Conservation (phyloP, 1,140 invertebrate genomes). For the Bradysia coprophila region DNA sequence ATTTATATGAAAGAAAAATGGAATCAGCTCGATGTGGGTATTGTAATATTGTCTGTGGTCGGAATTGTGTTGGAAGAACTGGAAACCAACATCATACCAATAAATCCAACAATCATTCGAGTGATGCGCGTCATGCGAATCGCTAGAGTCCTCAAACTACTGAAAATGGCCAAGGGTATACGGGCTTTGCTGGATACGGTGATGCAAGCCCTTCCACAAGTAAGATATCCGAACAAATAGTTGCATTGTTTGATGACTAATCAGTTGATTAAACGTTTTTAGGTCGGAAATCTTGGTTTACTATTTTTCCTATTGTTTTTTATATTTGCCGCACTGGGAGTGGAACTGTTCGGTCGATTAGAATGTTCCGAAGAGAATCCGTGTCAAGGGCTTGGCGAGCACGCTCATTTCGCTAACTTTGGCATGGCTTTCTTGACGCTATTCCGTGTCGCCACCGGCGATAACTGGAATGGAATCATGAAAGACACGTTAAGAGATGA, state of each 20-base stretch:
- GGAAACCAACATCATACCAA: slow-evolving; percentile 91
- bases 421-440: slow-evolving; percentile 99
- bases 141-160: slow-evolving; percentile 88
- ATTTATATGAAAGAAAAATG: slow-evolving; percentile 95
- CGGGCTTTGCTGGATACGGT: slow-evolving; percentile 94
- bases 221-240: neutral
- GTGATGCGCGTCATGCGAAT: slow-evolving; percentile 97
- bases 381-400: slow-evolving; percentile 95
- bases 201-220: slow-evolving; percentile 95
- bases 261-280: neutral
- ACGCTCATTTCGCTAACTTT: slow-evolving; percentile 98
- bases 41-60: slow-evolving; percentile 91
- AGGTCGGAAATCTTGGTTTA: slow-evolving; percentile 90
- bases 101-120: slow-evolving; percentile 96
- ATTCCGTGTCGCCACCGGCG: slow-evolving; percentile 96
- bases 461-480: slow-evolving; percentile 99
- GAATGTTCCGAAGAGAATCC: slow-evolving; percentile 92
- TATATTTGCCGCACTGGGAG: slow-evolving; percentile 97
- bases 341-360: slow-evolving; percentile 92
- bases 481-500: slow-evolving; percentile 96
- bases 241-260: too few species aligned
- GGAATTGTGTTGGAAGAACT: slow-evolving; percentile 97
- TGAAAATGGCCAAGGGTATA: slow-evolving; percentile 99
- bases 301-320: slow-evolving; percentile 98
- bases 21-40: slow-evolving; percentile 95